Conservation (phyloP, 2,888 invertebrate genomes). For the Lasioglossum villosulum region DNA sequence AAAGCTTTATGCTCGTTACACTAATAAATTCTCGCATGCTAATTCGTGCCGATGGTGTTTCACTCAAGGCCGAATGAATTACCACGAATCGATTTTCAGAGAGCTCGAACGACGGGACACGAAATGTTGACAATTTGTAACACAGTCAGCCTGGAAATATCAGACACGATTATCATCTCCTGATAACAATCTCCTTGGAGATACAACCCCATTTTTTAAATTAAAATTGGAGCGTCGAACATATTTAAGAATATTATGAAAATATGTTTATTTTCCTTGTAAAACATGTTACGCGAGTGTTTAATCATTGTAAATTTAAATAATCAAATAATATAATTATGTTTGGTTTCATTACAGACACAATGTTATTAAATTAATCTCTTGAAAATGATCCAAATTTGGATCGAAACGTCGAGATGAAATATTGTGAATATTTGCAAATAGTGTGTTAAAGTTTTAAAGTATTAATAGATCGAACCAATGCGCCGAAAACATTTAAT, state of each 20-base stretch:
- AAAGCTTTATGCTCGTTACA: constrained; percentile 34
- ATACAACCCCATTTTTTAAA: neutral
- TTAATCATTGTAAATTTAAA: no score
- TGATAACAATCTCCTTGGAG: neutral
- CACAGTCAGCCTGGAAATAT: neutral
- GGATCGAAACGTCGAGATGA: no score
- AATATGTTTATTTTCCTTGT: no score
- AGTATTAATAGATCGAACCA: no score
- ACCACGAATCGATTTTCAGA: neutral
- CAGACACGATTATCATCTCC: neutral
- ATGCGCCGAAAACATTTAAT: no score
- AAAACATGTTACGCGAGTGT: no score
- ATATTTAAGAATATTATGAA: neutral
- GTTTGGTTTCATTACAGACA: no score
- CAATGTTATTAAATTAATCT: no score
- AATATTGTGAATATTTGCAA: no score
- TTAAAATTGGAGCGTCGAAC: neutral
- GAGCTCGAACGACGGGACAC: neutral
- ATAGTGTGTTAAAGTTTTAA: no score
- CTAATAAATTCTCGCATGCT: neutral
- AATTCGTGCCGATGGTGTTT: neutral
- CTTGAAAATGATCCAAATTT: no score
- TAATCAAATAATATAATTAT: no score
- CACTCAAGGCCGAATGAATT: neutral
- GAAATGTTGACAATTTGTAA: neutral